Conservation (phyloP, 2,797 vertebrate species). For the Tachyglossus aculeatus region DNA sequence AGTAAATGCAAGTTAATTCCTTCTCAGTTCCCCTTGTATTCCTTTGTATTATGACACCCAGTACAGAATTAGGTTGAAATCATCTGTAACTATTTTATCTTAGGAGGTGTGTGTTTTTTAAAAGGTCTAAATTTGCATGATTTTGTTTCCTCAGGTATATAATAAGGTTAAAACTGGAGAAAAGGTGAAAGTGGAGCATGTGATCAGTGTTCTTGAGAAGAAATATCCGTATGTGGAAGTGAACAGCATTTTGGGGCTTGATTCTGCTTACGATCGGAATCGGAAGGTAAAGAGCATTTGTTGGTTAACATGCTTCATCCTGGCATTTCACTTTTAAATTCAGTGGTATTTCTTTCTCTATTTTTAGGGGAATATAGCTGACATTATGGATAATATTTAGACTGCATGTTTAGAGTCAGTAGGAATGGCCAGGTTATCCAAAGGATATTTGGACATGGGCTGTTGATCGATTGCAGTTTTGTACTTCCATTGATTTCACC, state of each 20-base stretch:
- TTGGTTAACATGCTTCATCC: not conserved
- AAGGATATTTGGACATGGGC: too few relatives aligned
- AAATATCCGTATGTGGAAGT: slow-evolving; percentile 92
- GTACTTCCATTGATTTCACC: too few relatives aligned
- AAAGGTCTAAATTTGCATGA: slow-evolving; percentile 1
- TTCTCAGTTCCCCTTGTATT: not conserved
- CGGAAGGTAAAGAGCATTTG: slow-evolving; percentile 85
- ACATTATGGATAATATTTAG: not conserved
- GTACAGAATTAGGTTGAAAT: not conserved
- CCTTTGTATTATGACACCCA: not conserved
- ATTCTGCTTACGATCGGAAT: slow-evolving; percentile 91
- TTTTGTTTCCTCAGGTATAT: slow-evolving; percentile 81
- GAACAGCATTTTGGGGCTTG: slow-evolving; percentile 87
- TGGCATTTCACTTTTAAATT: not conserved
- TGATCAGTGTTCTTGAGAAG: slow-evolving; percentile 91
- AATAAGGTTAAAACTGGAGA: slow-evolving; percentile 84
- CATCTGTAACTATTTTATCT: not conserved
- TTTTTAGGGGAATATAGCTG: not conserved
- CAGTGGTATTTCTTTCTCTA: not conserved
- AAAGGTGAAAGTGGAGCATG: slow-evolving; percentile 85
- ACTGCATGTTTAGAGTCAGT: too few relatives aligned
- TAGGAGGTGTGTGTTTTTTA: not conserved
- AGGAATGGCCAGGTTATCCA: too few relatives aligned
- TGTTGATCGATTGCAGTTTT: too few relatives aligned
- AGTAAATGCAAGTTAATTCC: too few relatives aligned